A percentile compares a stretch with the other conserved stretches of the same genome.
Evolutionary conservation across 2,797 vertebrate genomes (phyloP).

Genomic region (Acipenser transmontanus): DNA sequence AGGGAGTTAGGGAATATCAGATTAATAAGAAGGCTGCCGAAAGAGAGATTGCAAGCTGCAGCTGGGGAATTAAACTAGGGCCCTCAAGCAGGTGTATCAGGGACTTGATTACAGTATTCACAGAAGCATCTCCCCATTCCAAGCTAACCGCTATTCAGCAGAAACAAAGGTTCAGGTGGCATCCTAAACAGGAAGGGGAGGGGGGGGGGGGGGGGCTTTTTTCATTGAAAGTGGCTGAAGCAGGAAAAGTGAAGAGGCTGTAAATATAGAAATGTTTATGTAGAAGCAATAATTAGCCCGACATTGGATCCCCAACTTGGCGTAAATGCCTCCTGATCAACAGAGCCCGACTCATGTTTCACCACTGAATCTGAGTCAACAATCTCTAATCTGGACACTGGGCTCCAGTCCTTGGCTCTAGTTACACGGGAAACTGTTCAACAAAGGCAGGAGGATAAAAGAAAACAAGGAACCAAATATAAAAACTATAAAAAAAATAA

Average conservation of each 20-base stretch:
- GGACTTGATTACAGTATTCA: no score
- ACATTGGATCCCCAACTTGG: slow-evolving; percentile 72
- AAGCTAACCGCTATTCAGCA: no score
- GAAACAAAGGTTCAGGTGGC: no score
- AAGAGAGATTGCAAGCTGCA: no score
- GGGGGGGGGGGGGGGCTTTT: slow-evolving; percentile 14
- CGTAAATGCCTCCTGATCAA: slow-evolving; percentile 73
- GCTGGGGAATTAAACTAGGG: no score
- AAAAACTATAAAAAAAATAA: slow-evolving; percentile 29
- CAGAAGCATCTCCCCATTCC: no score
- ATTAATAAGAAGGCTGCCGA: no score
- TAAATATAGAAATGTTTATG: slow-evolving; percentile 22
- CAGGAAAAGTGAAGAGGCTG: slow-evolving; percentile 34
- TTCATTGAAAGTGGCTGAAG: slow-evolving; percentile 12
- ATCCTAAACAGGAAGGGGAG: slow-evolving; percentile 9
- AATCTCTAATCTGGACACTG: slow-evolving; percentile 78
- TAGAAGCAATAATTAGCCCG: slow-evolving; percentile 54
- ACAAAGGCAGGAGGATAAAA: slow-evolving; percentile 42
- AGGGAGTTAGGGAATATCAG: no score
- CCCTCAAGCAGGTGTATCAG: no score
- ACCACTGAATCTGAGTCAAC: slow-evolving; percentile 81
- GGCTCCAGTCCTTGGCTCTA: slow-evolving; percentile 36
- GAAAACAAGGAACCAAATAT: background rate
- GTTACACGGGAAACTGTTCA: slow-evolving; percentile 67
- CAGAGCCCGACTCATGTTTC: slow-evolving; percentile 65